Base-by-base conservation (phyloP, 1,140 invertebrate species). In the Zaprionus gabonicus region DNA sequence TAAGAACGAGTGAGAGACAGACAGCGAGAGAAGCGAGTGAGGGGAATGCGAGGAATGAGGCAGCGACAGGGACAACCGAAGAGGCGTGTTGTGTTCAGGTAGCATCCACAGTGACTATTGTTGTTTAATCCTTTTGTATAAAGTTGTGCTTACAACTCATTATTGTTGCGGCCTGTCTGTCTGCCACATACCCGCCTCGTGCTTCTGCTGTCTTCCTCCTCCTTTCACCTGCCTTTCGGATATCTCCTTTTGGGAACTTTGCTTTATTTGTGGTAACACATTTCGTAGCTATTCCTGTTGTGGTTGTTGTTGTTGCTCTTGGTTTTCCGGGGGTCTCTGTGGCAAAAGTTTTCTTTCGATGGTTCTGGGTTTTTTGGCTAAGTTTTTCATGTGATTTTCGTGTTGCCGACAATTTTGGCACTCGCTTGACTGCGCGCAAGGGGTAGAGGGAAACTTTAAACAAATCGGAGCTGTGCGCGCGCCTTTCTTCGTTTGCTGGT, bases 71-170 rank as follows among this genome's bases (percentile, higher is more conserved):
- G 44, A 41, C 6, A 60, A 58, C 20, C 28, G 25, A 13, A 44
- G 25, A 20, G 38, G 12, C 56, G 64, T 56, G 60, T 68, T 44
- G 46, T 70, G 70, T 51, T 70, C 66, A 70, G 67, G 59, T 58
- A 41, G 67, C 51, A 63, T 53, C 53, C 53, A 57, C 59, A 71
- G 65, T 51, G 68, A 71, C 84, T 88, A 87, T 87, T 87, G 84
- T 88, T 87, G 78, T 78, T 76, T 87, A 87, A 87, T 81, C 84
- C 81, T 87, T 81, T 87, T 88, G 81, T 88, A 82, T 88, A 76
- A 88, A 84, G 78, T 87, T 83, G 74, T 58, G 84, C 84, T 87
- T 88, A 88, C 84, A 87, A 81, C 84, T 87, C 81, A 87, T 87
- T 87, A 87, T 87, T 83, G 81, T 76, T 78, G 73, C 71, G 84